Evolutionary conservation across 2,113 vertebrate species (phyloP).

Genomic region (Rhynchomys soricoides): DNA sequence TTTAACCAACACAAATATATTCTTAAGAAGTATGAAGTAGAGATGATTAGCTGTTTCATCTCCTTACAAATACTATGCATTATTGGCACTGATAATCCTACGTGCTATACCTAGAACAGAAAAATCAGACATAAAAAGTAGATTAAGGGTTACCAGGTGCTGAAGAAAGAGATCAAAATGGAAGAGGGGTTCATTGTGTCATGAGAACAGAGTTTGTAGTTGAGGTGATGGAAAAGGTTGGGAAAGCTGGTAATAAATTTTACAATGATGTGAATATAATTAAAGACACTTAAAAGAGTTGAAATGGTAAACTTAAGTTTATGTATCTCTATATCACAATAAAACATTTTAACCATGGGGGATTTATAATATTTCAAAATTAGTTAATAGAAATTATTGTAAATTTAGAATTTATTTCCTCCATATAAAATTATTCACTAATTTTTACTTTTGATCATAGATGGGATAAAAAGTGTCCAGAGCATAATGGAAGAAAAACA

Average conservation of each 20-base stretch:
- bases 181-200: not conserved
- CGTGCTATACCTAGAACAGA: conserved; percentile 42
- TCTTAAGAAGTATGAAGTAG: conserved; percentile 15
- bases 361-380: conserved; percentile 44
- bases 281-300: conserved; percentile 52
- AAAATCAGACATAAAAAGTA: conserved; percentile 39
- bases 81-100: not conserved
- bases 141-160: not conserved
- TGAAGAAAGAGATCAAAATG: not conserved
- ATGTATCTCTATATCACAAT: conserved; percentile 37
- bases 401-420: conserved; percentile 60
- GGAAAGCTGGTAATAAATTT: conserved; percentile 8
- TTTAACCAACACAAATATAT: conserved; percentile 23
- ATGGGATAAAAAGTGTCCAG: conserved; percentile 18
- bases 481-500: conserved; percentile 47
- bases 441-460: conserved; percentile 61
- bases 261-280: conserved; percentile 18
- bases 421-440: conserved; percentile 39
- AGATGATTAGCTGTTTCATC: not conserved
- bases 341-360: conserved; percentile 32
- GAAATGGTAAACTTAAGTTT: conserved; percentile 47
- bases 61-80: not conserved
- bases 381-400: conserved; percentile 53
- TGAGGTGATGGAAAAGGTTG: conserved; percentile 11
- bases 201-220: conserved; percentile 23